Base-by-base conservation (phyloP, 1,140 invertebrate genomes). In the Bombus sibiricus region DNA sequence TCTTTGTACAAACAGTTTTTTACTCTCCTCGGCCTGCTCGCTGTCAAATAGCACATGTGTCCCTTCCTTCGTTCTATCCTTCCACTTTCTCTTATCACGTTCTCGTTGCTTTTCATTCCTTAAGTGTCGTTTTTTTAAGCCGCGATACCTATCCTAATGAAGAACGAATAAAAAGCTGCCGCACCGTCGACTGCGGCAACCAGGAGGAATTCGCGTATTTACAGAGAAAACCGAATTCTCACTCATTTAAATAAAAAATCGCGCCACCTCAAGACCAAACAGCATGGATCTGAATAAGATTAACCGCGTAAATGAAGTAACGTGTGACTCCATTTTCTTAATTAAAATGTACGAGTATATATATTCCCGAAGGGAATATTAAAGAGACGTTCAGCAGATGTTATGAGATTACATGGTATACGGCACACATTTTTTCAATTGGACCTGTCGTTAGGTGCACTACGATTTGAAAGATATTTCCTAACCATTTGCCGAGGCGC, bases 1-100 rank as follows among this genome's bases (percentile, higher is more conserved):
- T n/a, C 76, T 84, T 62, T 84, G 66, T 62, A 25, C 83, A 43
- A 72, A 71, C 64, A 79, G 12, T 62, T 84, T 80, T 69, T 43
- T 15, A 5, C 32, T 28, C 8, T 37, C 43, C 34, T 22, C 13
- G 6, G 32, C 9, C 37, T 28, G 34, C 39, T 28, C 12, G 28
- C 37, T 47, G 83, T 85, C 68, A 39, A 85, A 80, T 64, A 72
- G 53, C 32, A 39, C 32, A 13, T 13, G 32, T 41, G 32, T 2
- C 32, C 66, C 32, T 59, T 47, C 22, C n/a, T n/a, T 68, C 5
- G 22, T 43, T 41, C 25, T 53, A 6, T 32, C 10, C 69, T 3
- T 5, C 37, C 12, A 34, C 15, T 34, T 5, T 28, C 34, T 68
- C 34, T 72, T 84, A 79, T 72, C 83, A 32, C 69, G 43, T 64